phyloP scores from a whole-genome alignment of 2,888 invertebrate species.

The Pomacea canaliculata region DNA sequence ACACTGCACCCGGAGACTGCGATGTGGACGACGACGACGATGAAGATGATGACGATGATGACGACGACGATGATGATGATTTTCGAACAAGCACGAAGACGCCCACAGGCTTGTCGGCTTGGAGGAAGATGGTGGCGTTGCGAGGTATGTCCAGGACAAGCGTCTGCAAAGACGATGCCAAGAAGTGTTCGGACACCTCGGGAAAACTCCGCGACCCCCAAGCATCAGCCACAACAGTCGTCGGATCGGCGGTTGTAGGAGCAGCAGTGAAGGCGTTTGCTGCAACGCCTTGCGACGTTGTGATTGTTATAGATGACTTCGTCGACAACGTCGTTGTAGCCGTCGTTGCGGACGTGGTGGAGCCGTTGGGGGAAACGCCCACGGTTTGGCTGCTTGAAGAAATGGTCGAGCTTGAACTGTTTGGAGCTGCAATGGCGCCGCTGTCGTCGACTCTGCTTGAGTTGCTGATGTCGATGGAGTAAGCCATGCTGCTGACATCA shows the following conservation, averaged over 20 bases:
- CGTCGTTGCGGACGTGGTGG: too few species aligned
- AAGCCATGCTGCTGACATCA: too few species aligned
- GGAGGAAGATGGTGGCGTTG: conserved; percentile 4
- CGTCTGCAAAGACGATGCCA: conserved; percentile 11
- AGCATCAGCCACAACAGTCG: too few species aligned
- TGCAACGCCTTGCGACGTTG: background rate
- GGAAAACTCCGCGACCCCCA: background rate
- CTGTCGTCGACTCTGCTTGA: too few species aligned
- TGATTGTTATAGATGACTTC: background rate
- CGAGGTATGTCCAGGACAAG: background rate
- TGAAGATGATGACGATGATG: background rate
- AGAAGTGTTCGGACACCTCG: background rate
- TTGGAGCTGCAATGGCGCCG: too few species aligned
- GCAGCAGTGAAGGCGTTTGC: background rate
- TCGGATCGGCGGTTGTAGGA: background rate
- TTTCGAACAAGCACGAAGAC: conserved; percentile 1
- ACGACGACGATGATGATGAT: background rate
- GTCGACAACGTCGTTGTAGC: background rate
- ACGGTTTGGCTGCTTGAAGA: too few species aligned
- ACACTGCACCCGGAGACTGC: background rate
- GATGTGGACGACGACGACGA: background rate
- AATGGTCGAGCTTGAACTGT: too few species aligned
- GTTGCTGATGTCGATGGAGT: too few species aligned
- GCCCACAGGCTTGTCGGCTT: conserved; percentile 10
- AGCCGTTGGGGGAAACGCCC: too few species aligned